These are phyloP conservation scores for Atherinomorus stipes DNA, from an alignment of 2,113 vertebrate species.

Conservation along the genomic window DNA sequence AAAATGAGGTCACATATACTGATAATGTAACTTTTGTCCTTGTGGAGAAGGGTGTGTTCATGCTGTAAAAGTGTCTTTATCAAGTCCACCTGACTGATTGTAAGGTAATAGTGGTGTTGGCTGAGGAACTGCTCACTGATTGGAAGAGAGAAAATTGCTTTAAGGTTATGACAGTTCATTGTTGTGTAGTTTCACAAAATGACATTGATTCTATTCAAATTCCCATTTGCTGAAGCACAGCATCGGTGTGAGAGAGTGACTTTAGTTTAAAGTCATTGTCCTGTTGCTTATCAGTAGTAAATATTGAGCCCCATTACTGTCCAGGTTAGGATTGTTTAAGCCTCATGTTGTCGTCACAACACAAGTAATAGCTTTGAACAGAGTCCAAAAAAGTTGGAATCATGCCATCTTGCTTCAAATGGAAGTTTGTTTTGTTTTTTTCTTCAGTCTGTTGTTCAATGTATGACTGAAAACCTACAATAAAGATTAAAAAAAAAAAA, in stretches of 20 bases:
- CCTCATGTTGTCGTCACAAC: constrained; percentile 22
- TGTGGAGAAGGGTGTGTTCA: background rate
- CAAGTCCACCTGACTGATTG: background rate
- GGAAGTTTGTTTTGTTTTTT: too few relatives aligned
- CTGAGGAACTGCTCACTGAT: constrained; percentile 24
- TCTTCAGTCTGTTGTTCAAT: too few relatives aligned
- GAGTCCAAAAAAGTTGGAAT: constrained; percentile 1
- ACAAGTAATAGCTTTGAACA: constrained; percentile 14
- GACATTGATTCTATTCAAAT: background rate
- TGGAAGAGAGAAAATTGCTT: constrained; percentile 30
- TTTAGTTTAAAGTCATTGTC: constrained; percentile 43
- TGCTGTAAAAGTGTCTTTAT: constrained; percentile 62
- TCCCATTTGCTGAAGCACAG: background rate
- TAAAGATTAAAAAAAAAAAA: too few relatives aligned
- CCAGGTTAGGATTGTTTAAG: constrained; percentile 52
- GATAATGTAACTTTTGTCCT: background rate
- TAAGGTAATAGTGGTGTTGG: constrained; percentile 61
- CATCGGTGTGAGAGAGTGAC: background rate
- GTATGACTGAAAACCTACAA: too few relatives aligned
- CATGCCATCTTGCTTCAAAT: too few relatives aligned
- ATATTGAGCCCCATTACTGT: constrained; percentile 31
- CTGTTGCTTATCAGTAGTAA: constrained; percentile 58
- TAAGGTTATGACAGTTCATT: constrained; percentile 57
- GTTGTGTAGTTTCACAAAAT: constrained; percentile 28
- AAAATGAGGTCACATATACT: background rate